phyloP scores from a whole-genome alignment of 2,888 invertebrate genomes.

The Thecophora atra region DNA sequence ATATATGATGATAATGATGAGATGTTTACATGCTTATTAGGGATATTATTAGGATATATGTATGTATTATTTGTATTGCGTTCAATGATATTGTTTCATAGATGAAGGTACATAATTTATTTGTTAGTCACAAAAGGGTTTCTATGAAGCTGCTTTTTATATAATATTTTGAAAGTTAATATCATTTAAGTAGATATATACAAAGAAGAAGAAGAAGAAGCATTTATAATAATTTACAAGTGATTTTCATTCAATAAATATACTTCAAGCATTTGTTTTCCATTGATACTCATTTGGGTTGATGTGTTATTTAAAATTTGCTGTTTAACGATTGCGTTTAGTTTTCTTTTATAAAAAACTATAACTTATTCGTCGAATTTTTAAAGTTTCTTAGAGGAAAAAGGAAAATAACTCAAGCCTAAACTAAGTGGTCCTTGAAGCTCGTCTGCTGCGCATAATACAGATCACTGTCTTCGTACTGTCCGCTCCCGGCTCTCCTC shows the following conservation, averaged over 20 bases:
- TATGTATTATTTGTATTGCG: neutral
- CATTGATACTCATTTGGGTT: neutral
- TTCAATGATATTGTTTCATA: neutral
- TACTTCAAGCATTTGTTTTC: neutral
- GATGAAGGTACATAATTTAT: neutral
- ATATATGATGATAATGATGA: neutral
- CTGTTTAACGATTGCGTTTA: neutral
- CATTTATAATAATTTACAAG: neutral
- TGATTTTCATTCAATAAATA: neutral
- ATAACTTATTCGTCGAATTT: neutral
- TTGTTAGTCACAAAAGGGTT: neutral
- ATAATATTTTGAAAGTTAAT: neutral
- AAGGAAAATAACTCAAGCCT: neutral
- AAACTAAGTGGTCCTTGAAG: neutral
- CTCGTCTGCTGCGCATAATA: neutral
- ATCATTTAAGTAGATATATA: neutral
- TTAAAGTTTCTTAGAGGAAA: neutral
- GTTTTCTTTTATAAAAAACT: neutral
- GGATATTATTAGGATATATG: neutral
- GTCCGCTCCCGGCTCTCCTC: conserved; percentile 76
- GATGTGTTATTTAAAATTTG: neutral
- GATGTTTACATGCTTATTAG: neutral
- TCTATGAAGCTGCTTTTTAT: neutral
- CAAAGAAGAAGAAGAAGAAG: neutral
- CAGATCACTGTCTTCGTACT: conserved; percentile 64